Percentiles rank a stretch among this genome's conserved stretches.
These are phyloP conservation scores for Drosophila elegans DNA, from an alignment of 1,140 invertebrate species.

Conservation along the genomic window DNA sequence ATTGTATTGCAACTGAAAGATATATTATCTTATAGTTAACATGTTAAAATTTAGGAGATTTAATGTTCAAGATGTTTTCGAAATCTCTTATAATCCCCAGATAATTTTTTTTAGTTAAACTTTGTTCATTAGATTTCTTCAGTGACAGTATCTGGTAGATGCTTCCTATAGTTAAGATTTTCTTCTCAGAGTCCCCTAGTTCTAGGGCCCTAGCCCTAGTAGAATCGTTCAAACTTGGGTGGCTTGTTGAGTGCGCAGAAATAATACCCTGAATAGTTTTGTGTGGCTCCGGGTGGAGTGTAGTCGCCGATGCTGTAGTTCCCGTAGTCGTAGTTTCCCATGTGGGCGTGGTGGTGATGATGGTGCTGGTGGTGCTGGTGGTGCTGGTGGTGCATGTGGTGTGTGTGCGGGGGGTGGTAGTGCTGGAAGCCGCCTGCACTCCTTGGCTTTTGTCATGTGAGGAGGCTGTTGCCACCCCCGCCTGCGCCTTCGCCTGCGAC, in stretches of 20 bases:
- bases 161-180: slow-evolving; percentile 7
- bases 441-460: slow-evolving; percentile 86
- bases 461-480: slow-evolving; percentile 87
- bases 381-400: slow-evolving; percentile 41
- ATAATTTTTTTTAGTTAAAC: background rate
- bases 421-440: slow-evolving; percentile 83
- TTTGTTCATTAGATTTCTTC: background rate
- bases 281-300: slow-evolving; percentile 83
- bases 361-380: slow-evolving; percentile 40
- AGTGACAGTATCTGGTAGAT: slow-evolving; percentile 21
- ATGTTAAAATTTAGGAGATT: background rate
- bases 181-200: background rate
- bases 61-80: background rate
- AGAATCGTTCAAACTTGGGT: slow-evolving; percentile 82
- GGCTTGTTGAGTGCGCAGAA: slow-evolving; percentile 84
- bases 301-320: slow-evolving; percentile 83
- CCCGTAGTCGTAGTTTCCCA: slow-evolving; percentile 77
- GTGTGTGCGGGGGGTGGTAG: slow-evolving; percentile 76
- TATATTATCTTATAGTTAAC: background rate
- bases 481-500: slow-evolving; percentile 89
- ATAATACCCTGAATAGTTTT: slow-evolving; percentile 85
- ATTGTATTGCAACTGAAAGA: background rate
- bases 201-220: slow-evolving; percentile 64
- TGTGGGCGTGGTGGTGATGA: slow-evolving; percentile 62
- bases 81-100: background rate